Base-by-base conservation (phyloP, 2,113 vertebrate genomes). In the Camelus dromedarius region DNA sequence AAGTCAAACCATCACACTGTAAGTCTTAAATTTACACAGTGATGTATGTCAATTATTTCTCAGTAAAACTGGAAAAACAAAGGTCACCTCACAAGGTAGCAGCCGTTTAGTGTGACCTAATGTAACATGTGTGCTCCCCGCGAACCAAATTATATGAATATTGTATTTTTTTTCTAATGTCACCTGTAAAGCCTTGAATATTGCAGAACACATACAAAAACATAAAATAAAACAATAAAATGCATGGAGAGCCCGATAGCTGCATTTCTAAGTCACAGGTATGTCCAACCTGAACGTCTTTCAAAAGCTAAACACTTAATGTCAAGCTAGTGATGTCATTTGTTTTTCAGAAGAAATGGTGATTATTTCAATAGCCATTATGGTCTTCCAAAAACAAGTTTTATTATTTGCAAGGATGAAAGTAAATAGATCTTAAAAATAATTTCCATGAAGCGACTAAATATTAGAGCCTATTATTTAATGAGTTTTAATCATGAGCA, bases 401-500 rank as follows among this genome's bases (percentile, higher is more conserved):
- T 50, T 66, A 85, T 69, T 93, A 93, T 89, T 96, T 93, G 8
- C 64, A 89, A 97, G 16, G 24, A 14, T 75, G 26, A 69, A 95
- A 82, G 22, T 66, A 82, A 93, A 89, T 32, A 86, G 3, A 83
- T 70, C 20, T 89, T 87, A 48, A 93, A 95, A 93, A 62, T 89
- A 56, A 97, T 92, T 94, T 91, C 72, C 72, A 38, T 76, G 11
- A 97, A 52, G 5, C 93, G 20, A 69, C 12, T 93, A 94, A 87
- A 77, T 52, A 96, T 85, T 93, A 96, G 4, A 87, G 22, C 0
- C 32, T 73, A 46, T 90, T 93, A 83, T 82, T 86, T 80, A 62
- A 93, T 84, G 60, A 93, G 22, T 86, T 97, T 93, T 94, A 89
- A 50, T 88, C 48, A 86, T 84, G 64, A 89, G 32, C 15, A 91